Percentiles rank a stretch among this genome's conserved stretches.
phyloP scores from a whole-genome alignment of 2,113 vertebrate genomes.

The Percopsis transmontana region DNA sequence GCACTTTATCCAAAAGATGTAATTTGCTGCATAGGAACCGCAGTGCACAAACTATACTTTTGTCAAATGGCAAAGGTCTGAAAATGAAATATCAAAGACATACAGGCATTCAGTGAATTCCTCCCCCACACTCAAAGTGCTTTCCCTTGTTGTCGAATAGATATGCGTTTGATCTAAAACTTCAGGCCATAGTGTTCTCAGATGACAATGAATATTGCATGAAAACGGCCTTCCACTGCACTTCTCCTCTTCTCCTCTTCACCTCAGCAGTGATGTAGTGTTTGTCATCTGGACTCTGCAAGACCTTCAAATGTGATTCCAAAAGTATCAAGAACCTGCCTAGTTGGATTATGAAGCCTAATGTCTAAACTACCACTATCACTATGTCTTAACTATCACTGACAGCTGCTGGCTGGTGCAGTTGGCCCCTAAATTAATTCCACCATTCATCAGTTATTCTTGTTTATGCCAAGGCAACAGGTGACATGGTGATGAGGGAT shows the following conservation, averaged over 20 bases:
- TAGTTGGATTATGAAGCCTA: conserved; percentile 44
- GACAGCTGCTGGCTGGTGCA: conserved; percentile 50
- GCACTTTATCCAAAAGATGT: conserved; percentile 24
- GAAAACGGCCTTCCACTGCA: conserved; percentile 63
- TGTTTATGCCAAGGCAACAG: conserved; percentile 55
- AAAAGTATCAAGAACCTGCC: conserved; percentile 13
- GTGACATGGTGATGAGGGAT: conserved; percentile 50
- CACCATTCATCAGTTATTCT: conserved; percentile 57
- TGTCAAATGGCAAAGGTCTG: conserved; percentile 41
- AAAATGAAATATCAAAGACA: conserved; percentile 69
- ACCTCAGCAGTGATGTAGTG: not conserved
- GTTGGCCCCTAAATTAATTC: conserved; percentile 57
- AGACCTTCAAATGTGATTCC: conserved; percentile 25
- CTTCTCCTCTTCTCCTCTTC: conserved; percentile 26
- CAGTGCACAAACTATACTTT: conserved; percentile 17
- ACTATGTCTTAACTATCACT: conserved; percentile 1
- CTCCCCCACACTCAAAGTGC: conserved; percentile 63
- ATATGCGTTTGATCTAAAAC: conserved; percentile 75
- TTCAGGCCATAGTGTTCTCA: conserved; percentile 60
- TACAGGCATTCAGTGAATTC: conserved; percentile 57
- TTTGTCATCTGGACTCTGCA: not conserved
- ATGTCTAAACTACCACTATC: conserved; percentile 44
- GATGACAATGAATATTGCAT: conserved; percentile 77
- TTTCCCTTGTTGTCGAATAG: conserved; percentile 70
- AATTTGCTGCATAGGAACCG: conserved; percentile 14